Base-by-base conservation (phyloP, 1,140 invertebrate species). In the Acromyrmex heyeri region DNA sequence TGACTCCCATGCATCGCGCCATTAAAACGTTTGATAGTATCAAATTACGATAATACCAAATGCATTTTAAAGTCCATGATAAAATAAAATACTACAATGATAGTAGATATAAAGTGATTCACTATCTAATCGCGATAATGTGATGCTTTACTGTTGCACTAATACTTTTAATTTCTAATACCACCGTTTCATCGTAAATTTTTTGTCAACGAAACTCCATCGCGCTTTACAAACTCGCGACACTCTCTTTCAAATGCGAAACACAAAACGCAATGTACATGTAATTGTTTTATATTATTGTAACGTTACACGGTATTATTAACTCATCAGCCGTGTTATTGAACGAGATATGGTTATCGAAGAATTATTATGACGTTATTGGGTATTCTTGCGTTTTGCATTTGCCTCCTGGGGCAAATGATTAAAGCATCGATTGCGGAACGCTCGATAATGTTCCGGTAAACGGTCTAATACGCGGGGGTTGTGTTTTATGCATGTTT, bases 321-420 rank as follows among this genome's bases (percentile, higher is more conserved):
- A 48, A 14, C 61, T 48, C 6, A 7, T 44, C 21, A 18, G 27
- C 0, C 34, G 0, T 38, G 12, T 21, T 55, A 69, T 69, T 53
- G 48, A 10, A 65, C 7, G 38, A 50, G 21, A 81, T 14, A 69
- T 53, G 27, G 4, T 16, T 18, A 55, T n/a, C 14, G 48, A 21
- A 55, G n/a, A 16, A n/a, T 69, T 38, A 81, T 69, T 48, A 69
- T 38, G 30, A 81, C 30, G n/a, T 55, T 81, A 81, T 69, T 14
- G 48, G 30, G 12, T 70, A 81, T 70, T 69, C n/a, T 69, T 53
- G 44, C 48, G 38, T 75, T 55, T 34, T 48, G 24, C 48, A 14
- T 50, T 38, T 55, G 10, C 21, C 14, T 44, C 8, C n/a, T n/a
- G 8, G 10, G 64, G 62, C 44, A 67, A 67, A 55, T 70, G 30